These are phyloP conservation scores for Margarornis squamiger DNA, from an alignment of 2,797 vertebrate genomes.

Conservation along the genomic window DNA sequence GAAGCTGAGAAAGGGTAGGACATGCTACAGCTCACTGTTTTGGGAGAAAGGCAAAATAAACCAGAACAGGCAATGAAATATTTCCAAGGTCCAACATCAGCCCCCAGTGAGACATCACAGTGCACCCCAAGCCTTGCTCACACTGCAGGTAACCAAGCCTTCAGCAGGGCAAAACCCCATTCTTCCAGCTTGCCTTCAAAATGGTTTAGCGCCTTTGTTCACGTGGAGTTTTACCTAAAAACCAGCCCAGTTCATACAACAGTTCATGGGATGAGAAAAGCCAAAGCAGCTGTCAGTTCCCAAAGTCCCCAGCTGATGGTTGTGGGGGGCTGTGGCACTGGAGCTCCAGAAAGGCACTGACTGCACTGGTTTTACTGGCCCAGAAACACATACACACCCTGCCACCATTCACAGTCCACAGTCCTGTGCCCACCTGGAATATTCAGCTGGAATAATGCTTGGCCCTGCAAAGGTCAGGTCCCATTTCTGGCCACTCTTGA, in stretches of 20 bases:
- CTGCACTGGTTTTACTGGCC: neutral
- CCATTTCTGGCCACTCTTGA: neutral
- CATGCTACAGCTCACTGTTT: neutral
- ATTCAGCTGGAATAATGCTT: neutral
- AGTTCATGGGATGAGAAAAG: neutral
- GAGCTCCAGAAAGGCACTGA: neutral
- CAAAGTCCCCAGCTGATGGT: neutral
- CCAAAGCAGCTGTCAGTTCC: neutral
- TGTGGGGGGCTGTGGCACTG: neutral
- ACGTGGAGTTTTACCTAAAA: neutral
- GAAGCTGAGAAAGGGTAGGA: neutral
- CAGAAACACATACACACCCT: neutral
- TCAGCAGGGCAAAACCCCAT: neutral
- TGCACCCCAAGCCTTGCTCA: neutral
- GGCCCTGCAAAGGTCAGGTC: neutral
- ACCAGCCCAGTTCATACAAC: neutral
- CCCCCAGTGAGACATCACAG: neutral
- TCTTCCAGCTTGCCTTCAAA: neutral
- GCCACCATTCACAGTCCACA: neutral
- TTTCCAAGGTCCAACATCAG: neutral
- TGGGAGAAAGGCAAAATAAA: constrained; percentile 19
- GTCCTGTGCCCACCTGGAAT: neutral
- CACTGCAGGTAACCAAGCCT: neutral
- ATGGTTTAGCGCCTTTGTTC: neutral
- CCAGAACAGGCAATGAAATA: neutral